A percentile compares a stretch with the other conserved stretches of the same genome.
Conservation (phyloP, 2,888 invertebrate species). For the Falcaria lacertinaria region DNA sequence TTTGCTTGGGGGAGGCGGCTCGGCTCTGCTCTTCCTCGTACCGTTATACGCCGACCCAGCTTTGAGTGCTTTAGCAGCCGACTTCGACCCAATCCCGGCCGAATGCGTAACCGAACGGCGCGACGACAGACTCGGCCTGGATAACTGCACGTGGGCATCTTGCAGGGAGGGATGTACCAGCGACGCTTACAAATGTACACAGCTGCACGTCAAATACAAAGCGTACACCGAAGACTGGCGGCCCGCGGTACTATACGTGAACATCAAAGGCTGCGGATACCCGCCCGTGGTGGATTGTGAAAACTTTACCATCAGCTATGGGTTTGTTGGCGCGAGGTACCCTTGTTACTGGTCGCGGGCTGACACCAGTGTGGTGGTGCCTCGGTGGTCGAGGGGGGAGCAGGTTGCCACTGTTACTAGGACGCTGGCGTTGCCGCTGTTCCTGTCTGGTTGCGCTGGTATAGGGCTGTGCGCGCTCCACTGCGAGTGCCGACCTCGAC, state of each 20-base stretch:
- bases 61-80: conserved; percentile 83
- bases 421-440: conserved; percentile 91
- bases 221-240: conserved; percentile 69
- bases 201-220: conserved; percentile 83
- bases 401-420: conserved; percentile 90
- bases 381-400: conserved; percentile 89
- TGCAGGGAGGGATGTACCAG: conserved; percentile 90
- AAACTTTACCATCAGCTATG: conserved; percentile 86
- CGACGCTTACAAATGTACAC: conserved; percentile 85
- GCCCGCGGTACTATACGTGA: conserved; percentile 84
- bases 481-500: conserved; percentile 89
- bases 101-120: conserved; percentile 85
- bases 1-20: conserved; percentile 65
- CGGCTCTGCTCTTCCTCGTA: conserved; percentile 71
- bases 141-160: conserved; percentile 90
- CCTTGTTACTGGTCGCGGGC: conserved; percentile 86
- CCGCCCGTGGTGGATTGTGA: conserved; percentile 88
- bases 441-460: conserved; percentile 90
- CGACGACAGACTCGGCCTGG: conserved; percentile 85
- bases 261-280: conserved; percentile 91
- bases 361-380: conserved; percentile 90
- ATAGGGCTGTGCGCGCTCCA: conserved; percentile 92
- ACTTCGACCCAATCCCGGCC: conserved; percentile 86
- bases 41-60: conserved; percentile 76
- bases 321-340: conserved; percentile 83